Base-by-base conservation (phyloP, 2,888 invertebrate genomes). In the Pherbina coryleti region DNA sequence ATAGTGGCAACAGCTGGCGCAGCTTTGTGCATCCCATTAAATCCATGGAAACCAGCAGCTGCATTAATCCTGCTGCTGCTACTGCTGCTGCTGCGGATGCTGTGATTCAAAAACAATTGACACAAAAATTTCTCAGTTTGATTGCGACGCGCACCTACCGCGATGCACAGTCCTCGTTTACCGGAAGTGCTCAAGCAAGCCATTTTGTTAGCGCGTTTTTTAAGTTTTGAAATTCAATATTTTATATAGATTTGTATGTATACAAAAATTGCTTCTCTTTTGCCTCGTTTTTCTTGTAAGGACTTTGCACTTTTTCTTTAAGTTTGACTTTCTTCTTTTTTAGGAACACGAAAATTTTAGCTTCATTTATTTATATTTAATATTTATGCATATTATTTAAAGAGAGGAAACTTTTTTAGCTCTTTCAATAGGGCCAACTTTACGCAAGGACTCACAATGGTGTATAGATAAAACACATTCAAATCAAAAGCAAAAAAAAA, bases 121-220 rank as follows among this genome's bases (percentile, higher is more conserved):
- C 84, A 86, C 73, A 88, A 82, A 79, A 85, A 82, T 79, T 85
- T 88, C 73, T 88, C 85, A 79, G 85, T 83, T 79, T 87, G 85
- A 77, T 87, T 85, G 79, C 84, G 84, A 81, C 85, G 85, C 80
- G 88, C 78, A 19, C 84, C 83, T 85, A 84, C 84, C 81, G 83
- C 86, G 79, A 84, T 84, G 78, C 80, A 82, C 80, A 84, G 77
- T 81, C 84, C 82, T 80, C 82, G 80, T 82, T 87, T 88, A 85
- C 87, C 87, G 86, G 89, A 88, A 85, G 86, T 88, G 82, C 87
- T 86, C 82, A 88, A 84, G 81, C 87, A 88, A 80, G 88, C 88
- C 88, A 88, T 88, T 82, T 82, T 79, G 67, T 69, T 25, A 25
- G 31, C n/a, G 28, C 69, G 37, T 25, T 57, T 64, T 55, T 69